Conservation (phyloP, 2,797 vertebrate species). For the Apogon talboti region DNA sequence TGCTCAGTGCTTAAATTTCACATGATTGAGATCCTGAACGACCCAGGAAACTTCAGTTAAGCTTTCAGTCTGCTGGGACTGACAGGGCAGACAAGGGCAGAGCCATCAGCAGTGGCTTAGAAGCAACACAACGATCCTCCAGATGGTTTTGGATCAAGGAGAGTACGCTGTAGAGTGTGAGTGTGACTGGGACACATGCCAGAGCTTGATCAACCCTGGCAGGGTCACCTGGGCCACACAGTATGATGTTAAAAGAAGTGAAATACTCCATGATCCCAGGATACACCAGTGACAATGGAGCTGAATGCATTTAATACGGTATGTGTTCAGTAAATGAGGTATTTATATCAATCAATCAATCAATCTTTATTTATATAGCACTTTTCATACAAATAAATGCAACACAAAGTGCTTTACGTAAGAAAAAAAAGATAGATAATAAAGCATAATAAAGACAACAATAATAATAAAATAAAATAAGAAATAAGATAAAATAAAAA, state of each 20-base stretch:
- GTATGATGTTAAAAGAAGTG: constrained; percentile 22
- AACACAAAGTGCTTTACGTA: no score
- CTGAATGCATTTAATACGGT: background rate
- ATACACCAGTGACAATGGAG: background rate
- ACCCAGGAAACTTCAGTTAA: constrained; percentile 30
- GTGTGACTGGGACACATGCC: constrained; percentile 25
- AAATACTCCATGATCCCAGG: constrained; percentile 13
- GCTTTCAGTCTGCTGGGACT: constrained; percentile 32
- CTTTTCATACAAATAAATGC: no score
- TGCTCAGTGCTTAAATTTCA: constrained; percentile 39
- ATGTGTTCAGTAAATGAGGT: background rate
- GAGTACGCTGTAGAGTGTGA: constrained; percentile 23
- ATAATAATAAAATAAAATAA: no score
- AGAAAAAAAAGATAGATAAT: no score
- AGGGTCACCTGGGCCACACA: constrained; percentile 29
- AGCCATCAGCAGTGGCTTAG: constrained; percentile 22
- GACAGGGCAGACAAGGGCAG: constrained; percentile 29
- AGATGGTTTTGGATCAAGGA: constrained; percentile 50
- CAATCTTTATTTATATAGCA: no score
- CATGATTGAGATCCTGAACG: constrained; percentile 22
- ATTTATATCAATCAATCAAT: no score
- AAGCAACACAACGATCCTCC: constrained; percentile 38
- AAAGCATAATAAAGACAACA: no score
- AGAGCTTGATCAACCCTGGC: constrained; percentile 39
- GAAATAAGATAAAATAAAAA: no score